Percentiles rank a stretch among this genome's conserved stretches.
Conservation (phyloP, 2,113 vertebrate species). For the Nesoenas mayeri region DNA sequence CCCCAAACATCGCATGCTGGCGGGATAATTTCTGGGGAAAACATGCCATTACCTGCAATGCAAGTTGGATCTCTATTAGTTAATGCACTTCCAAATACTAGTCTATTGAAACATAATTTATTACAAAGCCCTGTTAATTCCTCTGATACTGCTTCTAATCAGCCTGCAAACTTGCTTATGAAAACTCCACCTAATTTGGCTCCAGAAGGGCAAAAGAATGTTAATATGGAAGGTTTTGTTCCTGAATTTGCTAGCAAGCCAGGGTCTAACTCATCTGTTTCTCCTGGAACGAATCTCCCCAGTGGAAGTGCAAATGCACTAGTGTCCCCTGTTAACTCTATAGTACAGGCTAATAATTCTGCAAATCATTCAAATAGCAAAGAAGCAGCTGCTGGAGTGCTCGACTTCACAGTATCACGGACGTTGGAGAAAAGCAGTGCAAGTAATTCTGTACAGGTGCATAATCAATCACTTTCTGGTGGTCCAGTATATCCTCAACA, state of each 20-base stretch:
- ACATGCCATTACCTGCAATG: background rate
- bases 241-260: conserved; percentile 60
- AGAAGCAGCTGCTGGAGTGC: conserved; percentile 64
- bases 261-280: conserved; percentile 19
- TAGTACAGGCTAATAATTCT: background rate
- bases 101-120: conserved; percentile 63
- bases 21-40: conserved; percentile 60
- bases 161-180: conserved; percentile 32
- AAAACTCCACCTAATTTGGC: conserved; percentile 77
- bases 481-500: conserved; percentile 49
- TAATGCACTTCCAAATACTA: conserved; percentile 60
- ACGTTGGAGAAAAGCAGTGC: conserved; percentile 63
- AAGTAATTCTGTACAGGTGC: conserved; percentile 30
- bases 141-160: conserved; percentile 56
- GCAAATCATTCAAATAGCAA: background rate
- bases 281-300: background rate
- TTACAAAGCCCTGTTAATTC: conserved; percentile 56
- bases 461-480: conserved; percentile 23
- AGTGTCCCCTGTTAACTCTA: background rate
- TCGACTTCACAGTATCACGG: conserved; percentile 84
- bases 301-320: background rate
- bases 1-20: conserved; percentile 21
- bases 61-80: conserved; percentile 35
- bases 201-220: conserved; percentile 70
- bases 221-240: conserved; percentile 45